Base-by-base conservation (phyloP, 2,888 invertebrate genomes). In the Harpalus rubripes region DNA sequence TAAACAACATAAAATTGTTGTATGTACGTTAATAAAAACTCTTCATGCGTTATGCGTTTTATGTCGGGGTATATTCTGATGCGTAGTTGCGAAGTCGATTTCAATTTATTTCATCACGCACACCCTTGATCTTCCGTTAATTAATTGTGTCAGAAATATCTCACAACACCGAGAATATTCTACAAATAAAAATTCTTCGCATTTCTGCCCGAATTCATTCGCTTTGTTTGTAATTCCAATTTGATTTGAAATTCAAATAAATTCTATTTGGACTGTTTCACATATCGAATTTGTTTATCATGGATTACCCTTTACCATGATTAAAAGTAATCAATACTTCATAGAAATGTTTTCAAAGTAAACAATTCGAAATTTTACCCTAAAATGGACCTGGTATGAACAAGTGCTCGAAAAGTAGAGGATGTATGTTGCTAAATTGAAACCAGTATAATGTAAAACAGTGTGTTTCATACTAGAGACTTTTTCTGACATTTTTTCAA, bases 101-200 rank as follows among this genome's bases (percentile, higher is more conserved):
- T 68, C 68, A 68, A 68, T 68, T 68, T 68, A 68, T 68, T 68
- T 68, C 15, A n/a, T 68, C 68, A 68, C 68, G 68, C 68, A 68
- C 15, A 68, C 68, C 68, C 68, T 63, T 68, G 68, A 68, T 68
- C 68, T 68, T 68, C 68, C 12, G 39, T 68, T 32, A 68, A 68
- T 68, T 39, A 68, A 68, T 68, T 68, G 39, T 68, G 68, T 68
- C 32, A 39, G 39, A 15, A 39, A 39, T 65, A 32, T 65, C 65
- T 7, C 32, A 32, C 12, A 15, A 15, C 22, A 63, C 7, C 63
- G 22, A 22, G 63, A 12, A 63, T 63, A 15, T 16, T 59, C 63
- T 12, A n/a, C 68, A 39, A 68, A 68, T 32, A 68, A 68, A 39
- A 39, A 10, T 10, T 65, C 65, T 15, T 8, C 32, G 39, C 8